Base-by-base conservation (phyloP, 2,888 invertebrate genomes). In the Diaperis boleti region DNA sequence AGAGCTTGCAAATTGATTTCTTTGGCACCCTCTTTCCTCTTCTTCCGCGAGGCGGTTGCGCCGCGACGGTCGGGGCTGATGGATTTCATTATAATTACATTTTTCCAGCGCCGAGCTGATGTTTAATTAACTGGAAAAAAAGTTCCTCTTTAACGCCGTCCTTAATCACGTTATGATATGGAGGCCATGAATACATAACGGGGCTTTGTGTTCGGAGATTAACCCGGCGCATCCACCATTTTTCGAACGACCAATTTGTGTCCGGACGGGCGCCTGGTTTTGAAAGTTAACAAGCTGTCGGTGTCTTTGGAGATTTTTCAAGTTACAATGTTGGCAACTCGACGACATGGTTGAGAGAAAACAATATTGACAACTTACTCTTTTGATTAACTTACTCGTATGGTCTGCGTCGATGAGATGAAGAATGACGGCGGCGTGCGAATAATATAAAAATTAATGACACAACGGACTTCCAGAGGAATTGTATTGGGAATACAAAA, bases 51-150 rank as follows among this genome's bases (percentile, higher is more conserved):
- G 64, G 57, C 62, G 65, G 68, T 66, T 57, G 57, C 66, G 64
- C 67, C 69, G 57, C 66, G 64, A 67, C 69, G 70, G 72, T 72
- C 71, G 70, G 72, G 69, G 71, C 74, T 78, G 77, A 78, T 77
- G 78, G 78, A 79, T 79, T 79, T 79, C 76, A 72, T 78, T 78
- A 78, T 78, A 79, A 79, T 79, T 79, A 76, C 77, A 78, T 79
- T 80, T 79, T 77, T 78, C 74, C 73, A 73, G 71, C 72, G 67
- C 69, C 56, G 68, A 69, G 72, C 69, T 70, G 73, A 66, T 71
- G 73, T 74, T 77, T 77, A 77, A 78, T 78, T 78, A 77, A 76
- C 74, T 73, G 72, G 74, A 76, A 78, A 76, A 76, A 69, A n/a
- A n/a, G n/a, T 73, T 72, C 72, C 65, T 64, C 65, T 72, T 73